Evolutionary conservation across 2,113 vertebrate genomes (phyloP).

Genomic region (Equus quagga): DNA sequence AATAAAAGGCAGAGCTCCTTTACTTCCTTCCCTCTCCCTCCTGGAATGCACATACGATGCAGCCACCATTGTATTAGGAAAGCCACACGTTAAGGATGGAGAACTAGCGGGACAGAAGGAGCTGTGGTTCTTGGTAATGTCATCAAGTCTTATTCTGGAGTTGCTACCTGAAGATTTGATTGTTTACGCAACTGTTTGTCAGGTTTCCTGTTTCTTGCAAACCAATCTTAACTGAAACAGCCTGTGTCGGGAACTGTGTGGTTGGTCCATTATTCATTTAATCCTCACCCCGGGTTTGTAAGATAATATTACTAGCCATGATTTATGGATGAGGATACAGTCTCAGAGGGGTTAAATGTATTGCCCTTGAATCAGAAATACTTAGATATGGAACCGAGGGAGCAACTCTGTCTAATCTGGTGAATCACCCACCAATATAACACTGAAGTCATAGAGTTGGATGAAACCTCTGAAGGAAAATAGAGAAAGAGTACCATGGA

Average conservation of each 20-base stretch:
- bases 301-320: background rate
- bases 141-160: background rate
- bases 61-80: background rate
- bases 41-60: background rate
- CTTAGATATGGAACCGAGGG: background rate
- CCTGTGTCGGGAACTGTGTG: background rate
- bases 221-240: background rate
- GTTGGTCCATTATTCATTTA: background rate
- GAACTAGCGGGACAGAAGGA: background rate
- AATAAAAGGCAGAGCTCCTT: background rate
- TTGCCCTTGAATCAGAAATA: background rate
- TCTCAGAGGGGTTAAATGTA: background rate
- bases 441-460: background rate
- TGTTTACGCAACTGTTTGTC: background rate
- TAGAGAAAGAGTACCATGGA: background rate
- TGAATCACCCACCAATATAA: constrained; percentile 34
- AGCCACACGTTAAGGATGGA: background rate
- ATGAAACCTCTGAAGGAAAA: background rate
- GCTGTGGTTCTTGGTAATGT: background rate
- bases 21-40: background rate
- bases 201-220: background rate
- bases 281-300: background rate
- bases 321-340: background rate
- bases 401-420: background rate
- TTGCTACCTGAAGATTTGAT: background rate